These are phyloP conservation scores for Daphoenositta chrysoptera DNA, from an alignment of 2,113 vertebrate genomes.

Conservation along the genomic window DNA sequence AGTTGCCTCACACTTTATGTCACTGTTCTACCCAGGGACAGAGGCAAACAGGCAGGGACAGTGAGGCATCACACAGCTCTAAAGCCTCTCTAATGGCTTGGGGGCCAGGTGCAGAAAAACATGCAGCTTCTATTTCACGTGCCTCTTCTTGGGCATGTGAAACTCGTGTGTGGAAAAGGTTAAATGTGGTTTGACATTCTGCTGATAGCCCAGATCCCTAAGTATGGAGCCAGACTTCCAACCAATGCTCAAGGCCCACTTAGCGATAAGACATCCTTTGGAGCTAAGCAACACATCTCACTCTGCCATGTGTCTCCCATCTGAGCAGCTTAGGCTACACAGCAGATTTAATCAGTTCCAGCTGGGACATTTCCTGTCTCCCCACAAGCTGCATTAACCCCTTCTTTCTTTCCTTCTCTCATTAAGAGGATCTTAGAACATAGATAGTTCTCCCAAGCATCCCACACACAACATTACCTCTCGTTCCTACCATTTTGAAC, in stretches of 20 bases:
- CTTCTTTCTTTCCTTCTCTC: neutral
- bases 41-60: neutral
- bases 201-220: neutral
- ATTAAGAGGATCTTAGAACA: neutral
- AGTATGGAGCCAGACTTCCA: neutral
- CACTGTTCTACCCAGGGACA: neutral
- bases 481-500: neutral
- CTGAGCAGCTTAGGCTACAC: neutral
- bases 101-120: neutral
- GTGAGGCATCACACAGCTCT: neutral
- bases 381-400: slow-evolving; percentile 30
- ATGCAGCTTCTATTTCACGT: neutral
- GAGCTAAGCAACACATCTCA: neutral
- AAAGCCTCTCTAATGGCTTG: neutral
- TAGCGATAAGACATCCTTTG: neutral
- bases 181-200: neutral
- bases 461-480: neutral
- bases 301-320: slow-evolving; percentile 48
- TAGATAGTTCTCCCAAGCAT: neutral
- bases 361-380: slow-evolving; percentile 57
- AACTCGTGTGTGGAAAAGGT: neutral
- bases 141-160: neutral
- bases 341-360: slow-evolving; percentile 32
- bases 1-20: neutral
- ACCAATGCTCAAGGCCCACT: neutral